These are phyloP conservation scores for Cybosia mesomella DNA, from an alignment of 2,888 invertebrate genomes.

Conservation along the genomic window DNA sequence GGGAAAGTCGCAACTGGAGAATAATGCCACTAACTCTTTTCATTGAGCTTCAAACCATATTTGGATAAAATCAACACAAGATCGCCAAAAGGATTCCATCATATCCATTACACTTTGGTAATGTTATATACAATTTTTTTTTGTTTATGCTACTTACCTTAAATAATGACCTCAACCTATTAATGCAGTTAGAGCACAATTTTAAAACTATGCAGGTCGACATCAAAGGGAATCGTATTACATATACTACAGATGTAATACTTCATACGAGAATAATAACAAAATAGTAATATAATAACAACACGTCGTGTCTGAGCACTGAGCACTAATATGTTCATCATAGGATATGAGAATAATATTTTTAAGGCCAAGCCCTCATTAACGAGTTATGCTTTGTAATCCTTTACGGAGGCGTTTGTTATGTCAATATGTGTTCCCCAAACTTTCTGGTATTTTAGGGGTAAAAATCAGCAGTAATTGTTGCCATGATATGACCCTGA, in stretches of 20 bases:
- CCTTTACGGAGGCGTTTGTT: conserved; percentile 36
- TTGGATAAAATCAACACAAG: too few relatives aligned
- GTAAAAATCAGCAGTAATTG: not conserved
- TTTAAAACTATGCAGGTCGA: not conserved
- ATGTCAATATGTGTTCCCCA: conserved; percentile 32
- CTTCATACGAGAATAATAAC: not conserved
- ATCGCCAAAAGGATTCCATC: too few relatives aligned
- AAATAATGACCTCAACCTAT: not conserved
- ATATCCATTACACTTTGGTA: too few relatives aligned
- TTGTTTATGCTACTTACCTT: not conserved
- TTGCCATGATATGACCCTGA: not conserved
- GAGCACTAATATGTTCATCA: conserved; percentile 14
- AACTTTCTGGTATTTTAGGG: not conserved
- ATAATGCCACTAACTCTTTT: too few relatives aligned
- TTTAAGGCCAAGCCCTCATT: conserved; percentile 50
- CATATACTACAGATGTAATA: not conserved
- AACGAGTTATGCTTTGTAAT: conserved; percentile 37
- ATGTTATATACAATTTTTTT: too few relatives aligned
- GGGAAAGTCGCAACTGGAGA: too few relatives aligned
- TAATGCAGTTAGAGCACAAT: not conserved
- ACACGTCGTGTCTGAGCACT: too few relatives aligned
- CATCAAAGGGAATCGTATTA: conserved; percentile 1
- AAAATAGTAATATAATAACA: too few relatives aligned
- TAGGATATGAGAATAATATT: conserved; percentile 48
- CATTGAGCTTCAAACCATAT: too few relatives aligned